Base-by-base conservation (phyloP, 2,113 vertebrate genomes). In the Tetrao urogallus region DNA sequence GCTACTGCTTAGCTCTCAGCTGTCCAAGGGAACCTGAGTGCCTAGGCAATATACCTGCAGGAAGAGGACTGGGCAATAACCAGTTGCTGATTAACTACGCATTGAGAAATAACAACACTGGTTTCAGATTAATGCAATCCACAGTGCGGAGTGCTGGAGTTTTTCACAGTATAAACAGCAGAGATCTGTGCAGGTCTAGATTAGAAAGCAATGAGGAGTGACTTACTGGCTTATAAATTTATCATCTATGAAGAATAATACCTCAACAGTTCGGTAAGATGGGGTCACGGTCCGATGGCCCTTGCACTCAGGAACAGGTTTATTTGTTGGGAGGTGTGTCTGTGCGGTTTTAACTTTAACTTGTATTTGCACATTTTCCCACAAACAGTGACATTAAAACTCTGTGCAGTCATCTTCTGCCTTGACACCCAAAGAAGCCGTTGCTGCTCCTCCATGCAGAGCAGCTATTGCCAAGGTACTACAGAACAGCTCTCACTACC, bases 181-280 rank as follows among this genome's bases (percentile, higher is more conserved):
- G 92, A 95, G 65, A 96, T 45, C 94, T 95, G 94, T 48, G 94
- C 84, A 76, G 90, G 85, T 84, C 88, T 95, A 69, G 58, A 74
- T 82, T 38, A 90, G 92, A 96, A 76, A 86, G 89, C 69, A 77
- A 91, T 72, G 79, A 93, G 77, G 91, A 82, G 72, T 56, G 91
- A 94, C 76, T 89, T 93, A 89, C 75, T 36, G 52, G 83, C 93
- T 77, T 32, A 36, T 77, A 52, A 54, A 81, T 86, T 43, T 72
- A 84, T 94, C 73, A 84, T 65, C 47, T 63, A 38, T 76, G 28
- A 82, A 85, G 86, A 92, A 82, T 16, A 89, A 16, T 14, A 63
- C n/a, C 4, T 71, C 82, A 67, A 27, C 43, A 40, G n/a, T 34
- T 47, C 18, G 50, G 80, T 32, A 30, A 47, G 75, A 70, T 4